These are phyloP conservation scores for Dipodomys ordii DNA, from an alignment of 2,113 vertebrate genomes.

Conservation along the genomic window DNA sequence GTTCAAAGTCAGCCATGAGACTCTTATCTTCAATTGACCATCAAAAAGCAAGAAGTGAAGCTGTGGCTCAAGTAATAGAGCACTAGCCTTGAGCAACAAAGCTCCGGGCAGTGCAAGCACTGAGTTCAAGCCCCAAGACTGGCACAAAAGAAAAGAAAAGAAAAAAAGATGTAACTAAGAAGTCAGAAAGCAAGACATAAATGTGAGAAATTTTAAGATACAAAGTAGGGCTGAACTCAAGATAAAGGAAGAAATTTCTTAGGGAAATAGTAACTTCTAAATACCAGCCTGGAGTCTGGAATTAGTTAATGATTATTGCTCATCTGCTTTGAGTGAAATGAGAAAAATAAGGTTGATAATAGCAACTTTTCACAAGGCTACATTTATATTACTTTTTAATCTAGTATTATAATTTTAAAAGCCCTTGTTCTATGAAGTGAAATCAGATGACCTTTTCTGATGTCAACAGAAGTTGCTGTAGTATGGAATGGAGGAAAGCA, in stretches of 20 bases:
- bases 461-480: background rate
- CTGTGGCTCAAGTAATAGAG: too few species aligned
- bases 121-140: too few species aligned
- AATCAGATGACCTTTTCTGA: background rate
- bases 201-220: conserved; percentile 17
- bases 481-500: background rate
- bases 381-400: conserved; percentile 30
- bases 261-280: conserved; percentile 22
- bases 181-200: background rate
- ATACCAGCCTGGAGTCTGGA: background rate
- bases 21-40: too few species aligned
- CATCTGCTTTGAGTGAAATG: background rate
- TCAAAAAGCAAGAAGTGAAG: too few species aligned
- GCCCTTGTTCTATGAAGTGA: background rate
- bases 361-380: conserved; percentile 7
- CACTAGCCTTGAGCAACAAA: too few species aligned
- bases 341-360: background rate
- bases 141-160: too few species aligned
- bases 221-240: conserved; percentile 28
- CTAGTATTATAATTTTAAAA: background rate
- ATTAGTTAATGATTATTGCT: conserved; percentile 9
- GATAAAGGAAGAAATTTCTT: background rate
- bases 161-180: background rate
- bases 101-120: too few species aligned
- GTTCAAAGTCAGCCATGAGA: too few species aligned